A percentile compares a stretch with the other conserved stretches of the same genome.
phyloP scores from a whole-genome alignment of 1,140 invertebrate species.

The Pectinophora gossypiella region DNA sequence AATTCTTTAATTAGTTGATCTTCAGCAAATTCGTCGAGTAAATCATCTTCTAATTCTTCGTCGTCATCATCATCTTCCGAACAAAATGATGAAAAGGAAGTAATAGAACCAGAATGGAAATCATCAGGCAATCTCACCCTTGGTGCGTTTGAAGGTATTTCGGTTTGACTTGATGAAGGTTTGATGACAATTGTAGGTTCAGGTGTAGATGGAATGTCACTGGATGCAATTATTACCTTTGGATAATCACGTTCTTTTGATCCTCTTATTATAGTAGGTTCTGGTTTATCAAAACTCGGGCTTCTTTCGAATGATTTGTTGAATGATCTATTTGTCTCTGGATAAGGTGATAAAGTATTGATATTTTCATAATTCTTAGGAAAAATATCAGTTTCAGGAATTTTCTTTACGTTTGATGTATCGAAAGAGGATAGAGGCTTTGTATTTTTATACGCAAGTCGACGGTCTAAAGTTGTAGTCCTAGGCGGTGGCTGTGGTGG shows the following conservation, averaged over 20 bases:
- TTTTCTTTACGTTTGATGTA: slow-evolving; percentile 31
- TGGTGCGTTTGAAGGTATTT: slow-evolving; percentile 43
- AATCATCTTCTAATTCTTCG: slow-evolving; percentile 49
- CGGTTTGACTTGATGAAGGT: slow-evolving; percentile 42
- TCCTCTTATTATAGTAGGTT: slow-evolving; percentile 6
- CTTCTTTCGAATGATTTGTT: slow-evolving; percentile 40
- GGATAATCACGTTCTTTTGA: slow-evolving; percentile 45
- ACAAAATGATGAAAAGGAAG: slow-evolving; percentile 59
- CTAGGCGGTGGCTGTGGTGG: slow-evolving; percentile 81
- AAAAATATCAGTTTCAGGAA: slow-evolving; percentile 18
- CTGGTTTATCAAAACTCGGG: slow-evolving; percentile 16
- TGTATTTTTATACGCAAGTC: slow-evolving; percentile 55
- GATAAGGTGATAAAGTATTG: slow-evolving; percentile 34
- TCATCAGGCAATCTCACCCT: slow-evolving; percentile 58
- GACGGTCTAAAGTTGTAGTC: slow-evolving; percentile 78
- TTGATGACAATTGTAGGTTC: slow-evolving; percentile 57
- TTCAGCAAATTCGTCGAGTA: slow-evolving; percentile 47
- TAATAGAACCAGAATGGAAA: slow-evolving; percentile 58
- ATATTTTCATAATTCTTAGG: slow-evolving; percentile 59
- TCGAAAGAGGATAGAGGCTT: slow-evolving; percentile 59
- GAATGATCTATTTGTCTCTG: slow-evolving; percentile 14
- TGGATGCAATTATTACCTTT: slow-evolving; percentile 60
- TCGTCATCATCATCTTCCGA: slow-evolving; percentile 60
- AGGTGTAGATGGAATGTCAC: slow-evolving; percentile 28
- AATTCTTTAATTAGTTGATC: slow-evolving; percentile 60